Conservation (phyloP, 2,888 invertebrate species). For the Hirtodrosophila cameraria region DNA sequence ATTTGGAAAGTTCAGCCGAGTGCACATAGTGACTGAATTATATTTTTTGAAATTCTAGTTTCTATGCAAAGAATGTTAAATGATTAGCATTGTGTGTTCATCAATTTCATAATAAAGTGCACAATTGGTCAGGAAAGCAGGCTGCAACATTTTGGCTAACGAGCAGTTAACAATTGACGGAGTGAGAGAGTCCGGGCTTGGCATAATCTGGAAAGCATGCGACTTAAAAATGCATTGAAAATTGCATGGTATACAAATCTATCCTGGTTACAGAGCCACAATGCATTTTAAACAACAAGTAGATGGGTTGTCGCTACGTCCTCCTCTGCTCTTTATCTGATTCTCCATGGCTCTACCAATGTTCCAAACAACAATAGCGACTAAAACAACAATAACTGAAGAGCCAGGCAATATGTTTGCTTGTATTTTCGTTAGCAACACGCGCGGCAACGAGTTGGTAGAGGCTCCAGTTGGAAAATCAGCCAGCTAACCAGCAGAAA, state of each 20-base stretch:
- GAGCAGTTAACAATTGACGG: neutral
- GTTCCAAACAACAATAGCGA: neutral
- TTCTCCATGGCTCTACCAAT: no score
- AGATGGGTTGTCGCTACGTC: conserved; percentile 5
- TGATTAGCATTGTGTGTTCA: neutral
- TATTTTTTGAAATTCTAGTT: neutral
- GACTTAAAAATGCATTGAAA: conserved; percentile 51
- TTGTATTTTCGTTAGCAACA: conserved; percentile 68
- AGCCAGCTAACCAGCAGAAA: conserved; percentile 75
- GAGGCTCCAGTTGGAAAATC: conserved; percentile 61
- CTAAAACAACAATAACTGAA: conserved; percentile 44
- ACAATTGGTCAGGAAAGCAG: neutral
- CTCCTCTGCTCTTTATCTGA: no score
- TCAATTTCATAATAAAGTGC: neutral
- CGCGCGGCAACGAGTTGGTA: conserved; percentile 39
- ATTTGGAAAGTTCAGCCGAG: no score
- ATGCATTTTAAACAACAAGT: conserved; percentile 72
- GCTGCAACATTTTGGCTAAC: neutral
- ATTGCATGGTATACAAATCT: conserved; percentile 10
- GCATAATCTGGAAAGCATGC: conserved; percentile 20
- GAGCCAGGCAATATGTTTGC: conserved; percentile 59
- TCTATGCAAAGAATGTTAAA: neutral
- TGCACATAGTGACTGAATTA: no score
- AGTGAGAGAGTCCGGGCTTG: conserved; percentile 1
- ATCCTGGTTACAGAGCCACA: conserved; percentile 33